These are phyloP conservation scores for Hydroisotoma schaefferi DNA, from an alignment of 2,888 invertebrate species.

Conservation along the genomic window DNA sequence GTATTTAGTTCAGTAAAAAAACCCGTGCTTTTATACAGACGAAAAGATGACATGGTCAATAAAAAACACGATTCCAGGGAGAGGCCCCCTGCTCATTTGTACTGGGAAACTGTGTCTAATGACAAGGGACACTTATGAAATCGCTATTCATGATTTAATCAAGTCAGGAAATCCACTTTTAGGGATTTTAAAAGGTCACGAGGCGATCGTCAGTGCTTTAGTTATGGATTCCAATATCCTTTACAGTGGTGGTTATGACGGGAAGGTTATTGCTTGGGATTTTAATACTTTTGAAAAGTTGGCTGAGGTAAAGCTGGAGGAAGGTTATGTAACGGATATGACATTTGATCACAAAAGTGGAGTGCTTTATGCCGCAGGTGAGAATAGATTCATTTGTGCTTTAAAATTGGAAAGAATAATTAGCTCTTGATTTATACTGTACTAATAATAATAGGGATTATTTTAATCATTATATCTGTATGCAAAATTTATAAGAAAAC, in stretches of 20 bases:
- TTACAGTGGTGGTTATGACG: constrained; percentile 56
- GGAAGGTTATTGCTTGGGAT: constrained; percentile 55
- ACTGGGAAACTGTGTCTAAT: constrained; percentile 56
- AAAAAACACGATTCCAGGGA: constrained; percentile 54
- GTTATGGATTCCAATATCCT: constrained; percentile 8
- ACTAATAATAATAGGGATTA: too few species aligned
- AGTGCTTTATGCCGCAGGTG: constrained; percentile 34
- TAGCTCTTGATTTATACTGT: too few species aligned
- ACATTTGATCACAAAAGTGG: constrained; percentile 12
- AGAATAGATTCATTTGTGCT: constrained; percentile 33
- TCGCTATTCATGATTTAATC: constrained; percentile 58
- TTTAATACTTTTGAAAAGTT: constrained; percentile 49
- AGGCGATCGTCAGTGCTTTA: constrained; percentile 33
- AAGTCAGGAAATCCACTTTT: constrained; percentile 50
- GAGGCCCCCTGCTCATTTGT: constrained; percentile 55
- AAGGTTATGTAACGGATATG: constrained; percentile 55
- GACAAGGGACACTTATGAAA: constrained; percentile 58
- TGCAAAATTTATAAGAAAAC: too few species aligned
- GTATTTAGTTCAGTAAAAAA: not conserved
- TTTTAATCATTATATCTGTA: too few species aligned
- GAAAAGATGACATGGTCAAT: constrained; percentile 24
- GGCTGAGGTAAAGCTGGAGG: constrained; percentile 50
- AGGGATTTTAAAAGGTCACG: constrained; percentile 39
- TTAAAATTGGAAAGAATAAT: constrained; percentile 15
- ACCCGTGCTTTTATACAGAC: constrained; percentile 17